Evolutionary conservation across 2,113 vertebrate genomes (phyloP), one percentile per base, ranked within the genome.

Genomic region (Saccopteryx bilineata): DNA sequence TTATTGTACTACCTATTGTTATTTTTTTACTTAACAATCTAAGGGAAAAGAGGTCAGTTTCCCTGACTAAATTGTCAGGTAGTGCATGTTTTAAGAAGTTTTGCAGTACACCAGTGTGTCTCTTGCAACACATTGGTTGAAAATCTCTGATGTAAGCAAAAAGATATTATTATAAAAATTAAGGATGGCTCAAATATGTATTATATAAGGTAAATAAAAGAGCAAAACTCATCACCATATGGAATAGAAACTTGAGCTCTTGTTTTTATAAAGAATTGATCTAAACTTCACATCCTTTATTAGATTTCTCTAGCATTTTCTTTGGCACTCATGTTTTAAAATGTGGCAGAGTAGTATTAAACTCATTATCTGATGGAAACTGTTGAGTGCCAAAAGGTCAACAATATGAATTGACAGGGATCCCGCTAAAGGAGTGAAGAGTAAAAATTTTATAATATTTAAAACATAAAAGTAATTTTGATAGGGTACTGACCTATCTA

Each of bases 291-390:
- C 28, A n/a, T 63, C 24, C 50, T 87, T 78, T 14, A 15, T 33
- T 95, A n/a, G 14, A 79, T 74, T 74, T n/a, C 7, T 83, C 5
- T 4, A 46, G 4, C 79, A 68, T 92, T 87, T 95, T 87, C 21
- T 61, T 94, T 94, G 89, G 50, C 56, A 95, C n/a, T 56, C 52
- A n/a, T 5, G 21, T 54, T 87, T 89, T 91, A 69, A 84, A 94
- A 85, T 54, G 56, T 52, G 61, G 50, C 7, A n/a, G 46, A 28
- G 13, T 39, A 75, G 17, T 87, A 80, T 87, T 93, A 90, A 87
- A 93, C 5, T 52, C 52, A 60, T 2, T 66, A 46, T 69, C 52
- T 84, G 66, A 31, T 84, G 50, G 50, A 88, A 96, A 96, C 24
- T 90, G 15, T 50, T 63, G 17, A 84, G 9, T 92, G 19, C 8